Percentiles rank a stretch among this genome's conserved stretches.
These are phyloP conservation scores for Staurois parvus DNA, from an alignment of 2,797 vertebrate genomes.

Conservation along the genomic window DNA sequence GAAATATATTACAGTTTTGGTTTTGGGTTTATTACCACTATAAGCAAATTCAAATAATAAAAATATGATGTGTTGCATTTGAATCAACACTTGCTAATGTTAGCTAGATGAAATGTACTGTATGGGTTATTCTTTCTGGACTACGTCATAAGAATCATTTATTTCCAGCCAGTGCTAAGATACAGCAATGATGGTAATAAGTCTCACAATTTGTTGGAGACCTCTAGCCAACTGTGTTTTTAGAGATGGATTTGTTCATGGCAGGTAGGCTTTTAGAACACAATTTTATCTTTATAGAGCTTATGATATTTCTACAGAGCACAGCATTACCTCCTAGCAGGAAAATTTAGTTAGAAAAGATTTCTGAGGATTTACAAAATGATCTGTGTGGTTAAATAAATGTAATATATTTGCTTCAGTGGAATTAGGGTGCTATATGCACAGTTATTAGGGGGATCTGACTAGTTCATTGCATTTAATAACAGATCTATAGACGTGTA, in stretches of 20 bases:
- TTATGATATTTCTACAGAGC: conserved; percentile 39
- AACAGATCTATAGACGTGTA: too few relatives aligned
- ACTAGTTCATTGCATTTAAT: background rate
- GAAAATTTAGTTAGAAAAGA: conserved; percentile 38
- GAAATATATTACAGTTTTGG: too few relatives aligned
- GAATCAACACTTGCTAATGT: background rate
- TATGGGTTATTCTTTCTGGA: background rate
- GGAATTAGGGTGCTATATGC: background rate
- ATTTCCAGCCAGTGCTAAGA: conserved; percentile 15
- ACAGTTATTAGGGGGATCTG: background rate
- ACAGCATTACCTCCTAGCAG: conserved; percentile 13
- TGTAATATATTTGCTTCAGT: background rate
- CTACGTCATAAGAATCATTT: conserved; percentile 17
- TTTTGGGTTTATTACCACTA: too few relatives aligned
- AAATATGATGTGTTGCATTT: background rate
- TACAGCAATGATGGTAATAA: conserved; percentile 7
- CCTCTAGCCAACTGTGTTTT: conserved; percentile 43
- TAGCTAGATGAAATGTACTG: background rate
- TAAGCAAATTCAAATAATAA: background rate
- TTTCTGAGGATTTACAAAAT: conserved; percentile 14
- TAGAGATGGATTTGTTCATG: conserved; percentile 42
- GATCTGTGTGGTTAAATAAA: conserved; percentile 7
- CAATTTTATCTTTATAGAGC: conserved; percentile 30
- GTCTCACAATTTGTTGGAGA: conserved; percentile 15
- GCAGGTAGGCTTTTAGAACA: conserved; percentile 19